Evolutionary conservation across 1,140 invertebrate genomes (phyloP), one percentile per base, ranked within the genome.

Genomic region (Papilio polytes): DNA sequence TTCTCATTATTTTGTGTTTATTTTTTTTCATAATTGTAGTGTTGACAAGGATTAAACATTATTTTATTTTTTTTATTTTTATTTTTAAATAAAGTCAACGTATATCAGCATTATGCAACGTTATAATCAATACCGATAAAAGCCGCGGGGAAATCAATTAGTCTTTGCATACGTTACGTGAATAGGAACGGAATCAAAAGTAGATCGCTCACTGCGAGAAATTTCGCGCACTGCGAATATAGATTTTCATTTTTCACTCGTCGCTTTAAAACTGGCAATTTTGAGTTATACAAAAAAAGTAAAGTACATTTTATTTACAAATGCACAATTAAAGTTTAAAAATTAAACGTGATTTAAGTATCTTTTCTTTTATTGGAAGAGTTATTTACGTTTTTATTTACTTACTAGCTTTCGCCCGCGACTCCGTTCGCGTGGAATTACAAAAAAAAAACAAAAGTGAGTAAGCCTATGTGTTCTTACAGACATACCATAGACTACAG

Each of bases 111-210:
- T 70, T 70, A 70, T 70, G 63, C 63, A 70, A 70, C 26, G 63
- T 9, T 7, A 70, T n/a, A 70, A 70, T 70, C 63, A 70, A 70
- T 70, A 70, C 31, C 63, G 63, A 36, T 36, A 31, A 70, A 70
- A 70, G 63, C 63, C 63, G 26, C 26, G 12, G 63, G 63, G 63
- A 36, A 70, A 70, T 70, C 63, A 70, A 70, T 70, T 70, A 70
- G 63, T 70, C 63, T 70, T 70, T 70, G 63, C 63, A 70, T 70
- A 70, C 63, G 63, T 70, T 70, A 70, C 63, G 63, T 70, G 63
- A 70, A 70, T 70, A 70, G 63, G 63, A 70, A 70, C 26, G 63
- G 22, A 31, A 70, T 70, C 63, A 36, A 70, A 36, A 70, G 63
- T 70, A 70, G 63, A 70, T 70, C 63, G 26, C 26, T 66, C 59